Base-by-base conservation (phyloP, 2,888 invertebrate species). In the Dromius quadrimaculatus region DNA sequence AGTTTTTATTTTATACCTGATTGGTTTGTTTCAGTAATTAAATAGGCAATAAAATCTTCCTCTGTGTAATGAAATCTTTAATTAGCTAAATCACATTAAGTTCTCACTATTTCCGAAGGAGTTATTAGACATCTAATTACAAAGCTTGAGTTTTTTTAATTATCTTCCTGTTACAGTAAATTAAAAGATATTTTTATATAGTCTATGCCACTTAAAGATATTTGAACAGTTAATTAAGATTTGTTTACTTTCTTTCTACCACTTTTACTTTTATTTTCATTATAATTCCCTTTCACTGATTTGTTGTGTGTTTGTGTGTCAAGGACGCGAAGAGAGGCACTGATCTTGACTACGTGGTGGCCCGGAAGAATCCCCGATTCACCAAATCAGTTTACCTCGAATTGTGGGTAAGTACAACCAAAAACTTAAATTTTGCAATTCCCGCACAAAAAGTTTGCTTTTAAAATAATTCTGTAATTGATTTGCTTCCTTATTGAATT, bases 301-400 rank as follows among this genome's bases (percentile, higher is more conserved):
- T 50, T 13, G 5, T 20, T 47, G 22, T 47, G 38, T 57, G 20
- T 68, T 68, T 68, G 32, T 68, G 36, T 77, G 84, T 83, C 71
- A 83, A 92, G 92, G 88, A 92, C 79, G 88, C 91, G 32, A 90
- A 90, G 80, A 87, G 90, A 73, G 94, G 94, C 70, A 90, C 90
- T 4, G 93, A 93, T 82, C 83, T 95, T 76, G 94, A 93, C 81
- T 92, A 92, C 79, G 88, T 94, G 71, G 88, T 92, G 73, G 92
- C 92, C 4, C 87, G 90, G 77, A 93, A 93, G 78, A 93, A 93
- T 83, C 90, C 91, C 43, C 84, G 90, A 78, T 89, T 89, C 75
- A 88, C 90, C 72, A 92, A 92, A 80, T 90, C 92, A 70, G 89
- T 93, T 76, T 89, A 91, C 81, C 86, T 95, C 79, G 95, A 95